These are phyloP conservation scores for Coelopa frigida DNA, from an alignment of 1,140 invertebrate genomes.

Conservation along the genomic window DNA sequence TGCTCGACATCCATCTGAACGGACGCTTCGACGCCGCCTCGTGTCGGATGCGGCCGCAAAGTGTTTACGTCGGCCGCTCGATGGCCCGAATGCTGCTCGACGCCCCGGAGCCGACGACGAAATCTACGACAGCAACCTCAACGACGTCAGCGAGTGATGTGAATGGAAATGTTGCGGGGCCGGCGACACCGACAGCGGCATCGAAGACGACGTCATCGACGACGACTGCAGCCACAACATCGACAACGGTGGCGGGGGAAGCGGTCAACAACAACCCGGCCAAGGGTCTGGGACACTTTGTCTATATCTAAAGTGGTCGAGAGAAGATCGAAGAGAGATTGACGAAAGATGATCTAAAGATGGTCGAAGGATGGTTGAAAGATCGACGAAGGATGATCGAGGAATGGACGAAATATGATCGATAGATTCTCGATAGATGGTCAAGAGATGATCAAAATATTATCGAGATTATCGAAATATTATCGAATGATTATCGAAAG, in stretches of 20 bases:
- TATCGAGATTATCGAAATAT: too few species aligned
- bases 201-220: background rate
- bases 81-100: conserved; percentile 11
- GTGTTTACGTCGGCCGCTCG: conserved; percentile 12
- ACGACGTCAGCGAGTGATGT: conserved; percentile 12
- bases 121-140: background rate
- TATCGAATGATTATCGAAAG: too few species aligned
- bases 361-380: too few species aligned
- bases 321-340: too few species aligned
- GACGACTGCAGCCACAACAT: background rate
- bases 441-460: too few species aligned
- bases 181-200: background rate
- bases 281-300: conserved; percentile 36
- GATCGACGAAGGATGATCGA: too few species aligned
- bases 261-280: conserved; percentile 41
- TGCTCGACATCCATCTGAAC: conserved; percentile 39
- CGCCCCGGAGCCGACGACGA: background rate
- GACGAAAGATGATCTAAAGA: too few species aligned
- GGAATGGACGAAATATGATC: too few species aligned
- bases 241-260: conserved; percentile 20
- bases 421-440: too few species aligned
- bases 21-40: conserved; percentile 21
- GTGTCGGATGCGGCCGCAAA: conserved; percentile 10
- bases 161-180: conserved; percentile 22
- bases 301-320: conserved; percentile 15